A percentile compares a stretch with the other conserved stretches of the same genome.
phyloP scores from a whole-genome alignment of 2,797 vertebrate genomes.

The Synaphobranchus kaupii region DNA sequence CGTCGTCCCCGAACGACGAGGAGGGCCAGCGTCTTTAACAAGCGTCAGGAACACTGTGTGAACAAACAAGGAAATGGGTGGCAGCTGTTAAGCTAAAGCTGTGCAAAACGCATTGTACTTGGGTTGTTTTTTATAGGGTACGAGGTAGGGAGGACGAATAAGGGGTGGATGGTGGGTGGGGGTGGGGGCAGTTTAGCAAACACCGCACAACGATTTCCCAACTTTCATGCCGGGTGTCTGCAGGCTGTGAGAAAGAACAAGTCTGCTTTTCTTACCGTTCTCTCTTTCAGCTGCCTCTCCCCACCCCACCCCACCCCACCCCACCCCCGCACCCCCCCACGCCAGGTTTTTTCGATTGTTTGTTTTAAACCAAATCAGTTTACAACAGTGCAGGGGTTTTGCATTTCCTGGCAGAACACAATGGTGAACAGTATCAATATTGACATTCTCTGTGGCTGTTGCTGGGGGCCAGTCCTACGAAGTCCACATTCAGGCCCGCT shows the following conservation, averaged over 20 bases:
- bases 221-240: slow-evolving; percentile 23
- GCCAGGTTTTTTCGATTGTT: background rate
- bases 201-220: slow-evolving; percentile 29
- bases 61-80: slow-evolving; percentile 42
- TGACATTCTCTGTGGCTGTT: slow-evolving; percentile 5
- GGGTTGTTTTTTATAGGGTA: slow-evolving; percentile 16
- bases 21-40: slow-evolving; percentile 31
- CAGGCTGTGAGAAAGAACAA: slow-evolving; percentile 7
- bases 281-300: background rate
- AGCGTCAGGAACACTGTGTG: slow-evolving; percentile 32
- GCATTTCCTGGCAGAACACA: slow-evolving; percentile 20
- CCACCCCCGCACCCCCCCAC: background rate
- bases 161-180: background rate
- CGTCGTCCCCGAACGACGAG: slow-evolving; percentile 16
- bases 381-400: slow-evolving; percentile 20
- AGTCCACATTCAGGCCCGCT: background rate
- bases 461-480: background rate
- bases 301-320: too few relatives aligned
- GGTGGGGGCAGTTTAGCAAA: too few relatives aligned
- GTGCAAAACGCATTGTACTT: slow-evolving; percentile 23
- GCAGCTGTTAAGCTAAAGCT: slow-evolving; percentile 35
- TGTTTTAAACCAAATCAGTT: slow-evolving; percentile 30
- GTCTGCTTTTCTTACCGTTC: slow-evolving; percentile 9
- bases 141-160: slow-evolving; percentile 8
- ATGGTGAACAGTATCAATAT: slow-evolving; percentile 14